Base-by-base conservation (phyloP, 2,888 invertebrate species). In the Drosophila monieri region DNA sequence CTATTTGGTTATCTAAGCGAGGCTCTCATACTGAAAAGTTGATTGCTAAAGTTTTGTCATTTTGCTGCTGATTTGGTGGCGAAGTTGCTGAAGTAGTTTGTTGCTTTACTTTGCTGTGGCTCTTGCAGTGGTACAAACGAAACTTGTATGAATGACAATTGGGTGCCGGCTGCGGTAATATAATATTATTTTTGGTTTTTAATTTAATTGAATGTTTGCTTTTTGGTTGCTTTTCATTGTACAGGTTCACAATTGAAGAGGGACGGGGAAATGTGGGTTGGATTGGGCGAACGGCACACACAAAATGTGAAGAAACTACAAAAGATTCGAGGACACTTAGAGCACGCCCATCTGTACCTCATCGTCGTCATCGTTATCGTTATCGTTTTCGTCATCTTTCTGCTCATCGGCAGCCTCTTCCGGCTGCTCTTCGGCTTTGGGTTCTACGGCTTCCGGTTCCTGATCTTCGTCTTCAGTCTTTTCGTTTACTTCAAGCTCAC, bases 291-390 rank as follows among this genome's bases (percentile, higher is more conserved):
- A 80, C 70, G 77, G 25, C 79, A 81, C 78, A 74, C 46, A 66
- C 54, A 69, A 66, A 73, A 69, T 60, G 62, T 61, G 62, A 62
- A 53, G 46, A 54, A 54, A 66, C 65, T 66, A 66, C 65, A 65
- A 47, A 68, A 44, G 21, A 37, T 72, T 74, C 30, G 60, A 58
- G 73, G 76, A 66, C 67, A 60, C 78, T 88, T 90, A 91, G 80
- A 91, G 89, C 77, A 85, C 89, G 88, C 91, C 91, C 89, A 90
- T 89, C 85, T 91, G 90, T 91, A 91, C 91, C 91, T 91, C 90
- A 80, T 91, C 91, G 68, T 90, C 89, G 67, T 90, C 90, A 48
- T 89, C 80, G 49, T 70, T 64, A n/a, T 57, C 47, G 64, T 64
- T 49, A 74, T 72, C 37, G 6, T 56, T 62, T 58, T 68, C 70